Conservation (phyloP, 2,797 vertebrate species). For the Silurus lanzhouensis region DNA sequence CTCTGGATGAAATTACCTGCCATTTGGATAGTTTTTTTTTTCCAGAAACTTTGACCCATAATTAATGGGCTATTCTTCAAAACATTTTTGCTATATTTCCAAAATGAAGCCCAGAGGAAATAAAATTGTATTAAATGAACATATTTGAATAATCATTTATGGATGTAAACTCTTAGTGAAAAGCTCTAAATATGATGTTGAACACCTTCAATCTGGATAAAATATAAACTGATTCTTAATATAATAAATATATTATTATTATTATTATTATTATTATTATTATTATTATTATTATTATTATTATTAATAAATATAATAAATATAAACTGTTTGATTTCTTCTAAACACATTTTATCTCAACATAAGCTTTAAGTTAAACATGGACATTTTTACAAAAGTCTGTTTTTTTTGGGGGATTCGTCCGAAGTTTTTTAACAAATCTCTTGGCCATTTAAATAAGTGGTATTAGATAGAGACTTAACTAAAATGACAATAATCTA, state of each 20-base stretch:
- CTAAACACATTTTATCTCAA: background rate
- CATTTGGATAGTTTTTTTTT: background rate
- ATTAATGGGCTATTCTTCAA: background rate
- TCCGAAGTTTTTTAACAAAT: no score
- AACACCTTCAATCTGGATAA: background rate
- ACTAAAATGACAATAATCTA: no score
- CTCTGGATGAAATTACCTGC: background rate
- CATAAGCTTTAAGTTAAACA: background rate
- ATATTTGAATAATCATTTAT: background rate
- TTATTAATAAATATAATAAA: no score
- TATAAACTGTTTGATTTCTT: background rate
- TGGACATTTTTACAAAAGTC: no score
- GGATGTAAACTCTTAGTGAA: background rate
- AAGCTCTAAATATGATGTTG: background rate
- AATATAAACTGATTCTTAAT: no score
- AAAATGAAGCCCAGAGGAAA: background rate
- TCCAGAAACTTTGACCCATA: background rate
- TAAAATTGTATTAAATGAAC: background rate
- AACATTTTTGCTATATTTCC: background rate
- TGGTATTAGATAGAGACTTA: no score
- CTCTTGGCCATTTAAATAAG: no score
- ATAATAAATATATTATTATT: no score
- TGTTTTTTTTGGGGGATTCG: background rate
- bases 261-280: no score
- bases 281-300: no score